Percentiles rank a stretch among this genome's conserved stretches.
Evolutionary conservation across 2,888 invertebrate genomes (phyloP).

Genomic region (Chloromyia formosa): DNA sequence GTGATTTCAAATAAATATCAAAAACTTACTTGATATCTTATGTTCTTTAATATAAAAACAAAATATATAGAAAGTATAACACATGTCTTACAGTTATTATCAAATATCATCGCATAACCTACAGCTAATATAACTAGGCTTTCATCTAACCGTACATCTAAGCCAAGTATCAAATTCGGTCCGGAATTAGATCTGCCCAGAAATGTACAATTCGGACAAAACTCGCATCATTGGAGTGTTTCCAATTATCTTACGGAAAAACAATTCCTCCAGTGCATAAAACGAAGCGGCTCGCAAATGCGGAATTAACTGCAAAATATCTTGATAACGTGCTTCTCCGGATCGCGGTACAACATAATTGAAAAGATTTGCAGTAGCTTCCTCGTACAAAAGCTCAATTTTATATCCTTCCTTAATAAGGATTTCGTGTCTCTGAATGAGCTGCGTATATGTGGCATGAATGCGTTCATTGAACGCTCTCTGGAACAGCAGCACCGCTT

Average conservation of each 20-base stretch:
- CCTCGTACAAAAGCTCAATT: constrained; percentile 74
- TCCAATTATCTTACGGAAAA: constrained; percentile 84
- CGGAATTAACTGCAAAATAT: constrained; percentile 76
- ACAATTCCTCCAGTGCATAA: constrained; percentile 80
- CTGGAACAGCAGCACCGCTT: constrained; percentile 85
- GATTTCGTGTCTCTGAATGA: constrained; percentile 56
- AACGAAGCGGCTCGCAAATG: constrained; percentile 72
- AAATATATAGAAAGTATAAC: too few species aligned
- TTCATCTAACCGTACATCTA: too few species aligned
- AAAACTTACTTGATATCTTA: too few species aligned
- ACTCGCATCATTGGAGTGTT: constrained; percentile 81
- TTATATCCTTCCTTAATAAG: constrained; percentile 68
- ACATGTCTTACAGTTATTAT: too few species aligned
- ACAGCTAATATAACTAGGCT: too few species aligned
- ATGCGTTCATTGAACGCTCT: constrained; percentile 67
- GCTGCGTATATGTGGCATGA: constrained; percentile 55
- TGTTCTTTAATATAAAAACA: too few species aligned
- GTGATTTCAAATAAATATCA: too few species aligned
- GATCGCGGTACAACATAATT: constrained; percentile 72
- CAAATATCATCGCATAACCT: too few species aligned
- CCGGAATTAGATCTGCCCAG: constrained; percentile 57
- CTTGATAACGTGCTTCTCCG: constrained; percentile 75
- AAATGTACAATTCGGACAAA: constrained; percentile 83
- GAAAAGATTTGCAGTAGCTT: constrained; percentile 58
- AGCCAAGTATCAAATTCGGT: too few species aligned